phyloP scores from a whole-genome alignment of 2,888 invertebrate genomes.

The Himalopsyche japonica region DNA sequence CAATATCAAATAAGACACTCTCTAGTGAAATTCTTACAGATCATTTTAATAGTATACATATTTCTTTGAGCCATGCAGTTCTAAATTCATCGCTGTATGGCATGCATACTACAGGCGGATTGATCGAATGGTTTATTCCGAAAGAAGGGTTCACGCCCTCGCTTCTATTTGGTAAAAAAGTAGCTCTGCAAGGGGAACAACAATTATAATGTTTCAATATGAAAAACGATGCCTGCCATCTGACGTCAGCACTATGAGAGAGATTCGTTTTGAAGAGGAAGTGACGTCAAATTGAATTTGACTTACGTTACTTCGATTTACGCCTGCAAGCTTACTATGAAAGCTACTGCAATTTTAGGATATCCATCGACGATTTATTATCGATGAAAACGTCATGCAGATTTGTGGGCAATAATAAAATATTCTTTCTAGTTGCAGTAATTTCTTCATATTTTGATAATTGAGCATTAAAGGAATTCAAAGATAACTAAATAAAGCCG shows the following conservation, averaged over 20 bases:
- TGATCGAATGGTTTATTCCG: constrained; percentile 30
- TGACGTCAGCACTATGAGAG: constrained; percentile 16
- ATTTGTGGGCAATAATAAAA: too few species aligned
- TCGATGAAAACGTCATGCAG: too few species aligned
- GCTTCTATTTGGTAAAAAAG: neutral
- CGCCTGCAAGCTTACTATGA: neutral
- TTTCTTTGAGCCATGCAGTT: neutral
- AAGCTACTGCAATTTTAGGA: too few species aligned
- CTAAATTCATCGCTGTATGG: neutral
- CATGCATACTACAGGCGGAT: neutral
- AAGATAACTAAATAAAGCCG: too few species aligned
- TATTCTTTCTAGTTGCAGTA: too few species aligned
- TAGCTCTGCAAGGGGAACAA: neutral
- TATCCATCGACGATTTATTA: too few species aligned
- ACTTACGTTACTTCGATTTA: too few species aligned
- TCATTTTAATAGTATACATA: too few species aligned
- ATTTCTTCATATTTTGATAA: too few species aligned
- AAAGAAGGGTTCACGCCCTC: constrained; percentile 22
- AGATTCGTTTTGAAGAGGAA: neutral
- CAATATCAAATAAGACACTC: too few species aligned
- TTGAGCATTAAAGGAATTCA: too few species aligned
- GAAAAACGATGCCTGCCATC: constrained; percentile 25
- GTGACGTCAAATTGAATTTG: neutral
- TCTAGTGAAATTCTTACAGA: too few species aligned
- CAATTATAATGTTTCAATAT: constrained; percentile 29